A percentile compares a stretch with the other conserved stretches of the same genome.
Conservation (phyloP, 2,888 invertebrate genomes). For the Mesorhabditis spiculigera region DNA sequence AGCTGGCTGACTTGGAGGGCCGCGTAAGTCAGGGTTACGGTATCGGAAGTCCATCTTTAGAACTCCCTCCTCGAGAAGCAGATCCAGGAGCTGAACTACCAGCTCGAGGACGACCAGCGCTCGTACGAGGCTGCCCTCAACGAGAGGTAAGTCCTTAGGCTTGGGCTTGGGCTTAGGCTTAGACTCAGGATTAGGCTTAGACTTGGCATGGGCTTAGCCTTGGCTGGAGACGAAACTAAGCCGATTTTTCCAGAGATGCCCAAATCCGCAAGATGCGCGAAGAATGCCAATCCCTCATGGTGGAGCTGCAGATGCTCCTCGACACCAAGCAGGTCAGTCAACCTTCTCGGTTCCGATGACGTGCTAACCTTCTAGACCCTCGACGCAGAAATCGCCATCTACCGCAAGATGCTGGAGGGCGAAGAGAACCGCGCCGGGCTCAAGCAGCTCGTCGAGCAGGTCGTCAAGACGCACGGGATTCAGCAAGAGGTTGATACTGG, state of each 20-base stretch:
- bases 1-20: slow-evolving; percentile 62
- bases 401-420: slow-evolving; percentile 64
- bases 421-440: slow-evolving; percentile 62
- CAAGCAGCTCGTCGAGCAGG: slow-evolving; percentile 55
- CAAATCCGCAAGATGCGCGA: slow-evolving; percentile 56
- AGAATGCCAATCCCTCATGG: slow-evolving; percentile 59
- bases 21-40: slow-evolving; percentile 53
- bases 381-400: slow-evolving; percentile 65
- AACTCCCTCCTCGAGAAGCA: slow-evolving; percentile 62
- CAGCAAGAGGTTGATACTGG: slow-evolving; percentile 48
- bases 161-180: no score
- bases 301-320: slow-evolving; percentile 57
- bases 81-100: slow-evolving; percentile 60
- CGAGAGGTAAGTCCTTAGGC: slow-evolving; percentile 21
- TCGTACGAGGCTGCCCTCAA: slow-evolving; percentile 59
- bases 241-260: slow-evolving; percentile 30
- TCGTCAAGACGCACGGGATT: slow-evolving; percentile 55
- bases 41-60: slow-evolving; percentile 38
- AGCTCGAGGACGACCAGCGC: slow-evolving; percentile 60
- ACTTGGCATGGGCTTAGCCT: neutral
- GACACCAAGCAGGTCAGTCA: slow-evolving; percentile 60
- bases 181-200: no score
- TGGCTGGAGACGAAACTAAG: neutral
- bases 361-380: slow-evolving; percentile 51
- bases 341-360: neutral